These are phyloP conservation scores for Agrochola circellaris DNA, from an alignment of 2,888 invertebrate species.

Conservation along the genomic window DNA sequence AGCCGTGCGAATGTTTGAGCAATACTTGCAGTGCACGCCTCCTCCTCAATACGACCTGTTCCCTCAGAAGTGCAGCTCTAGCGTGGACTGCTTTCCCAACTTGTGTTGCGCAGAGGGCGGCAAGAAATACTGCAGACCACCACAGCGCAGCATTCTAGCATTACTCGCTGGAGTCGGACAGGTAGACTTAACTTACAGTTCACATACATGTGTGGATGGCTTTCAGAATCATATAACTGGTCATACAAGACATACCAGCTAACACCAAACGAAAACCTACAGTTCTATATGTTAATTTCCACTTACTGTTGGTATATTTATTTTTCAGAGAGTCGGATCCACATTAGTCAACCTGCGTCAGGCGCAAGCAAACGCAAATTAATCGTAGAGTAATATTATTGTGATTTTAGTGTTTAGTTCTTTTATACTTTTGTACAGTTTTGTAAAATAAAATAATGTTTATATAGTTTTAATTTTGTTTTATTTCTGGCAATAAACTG, in stretches of 20 bases:
- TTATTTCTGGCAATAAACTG: conserved; percentile 10
- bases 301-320: conserved; percentile 49
- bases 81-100: conserved; percentile 95
- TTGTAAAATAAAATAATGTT: conserved; percentile 68
- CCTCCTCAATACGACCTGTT: conserved; percentile 93
- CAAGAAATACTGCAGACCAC: conserved; percentile 93
- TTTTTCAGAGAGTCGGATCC: conserved; percentile 85
- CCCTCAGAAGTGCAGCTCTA: conserved; percentile 93
- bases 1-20: conserved; percentile 90
- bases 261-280: no score
- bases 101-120: conserved; percentile 95
- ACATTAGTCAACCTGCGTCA: conserved; percentile 77
- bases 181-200: conserved; percentile 76
- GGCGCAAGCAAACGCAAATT: conserved; percentile 74
- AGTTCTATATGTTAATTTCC: background rate
- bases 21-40: conserved; percentile 94
- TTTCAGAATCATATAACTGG: background rate
- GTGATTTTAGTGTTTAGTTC: conserved; percentile 57
- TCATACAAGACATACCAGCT: background rate
- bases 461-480: conserved; percentile 35
- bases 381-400: conserved; percentile 62
- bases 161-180: conserved; percentile 92
- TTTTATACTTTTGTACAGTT: conserved; percentile 84
- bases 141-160: conserved; percentile 93
- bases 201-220: background rate